Conservation (phyloP, 1,140 invertebrate species). For the Dreissena polymorpha region DNA sequence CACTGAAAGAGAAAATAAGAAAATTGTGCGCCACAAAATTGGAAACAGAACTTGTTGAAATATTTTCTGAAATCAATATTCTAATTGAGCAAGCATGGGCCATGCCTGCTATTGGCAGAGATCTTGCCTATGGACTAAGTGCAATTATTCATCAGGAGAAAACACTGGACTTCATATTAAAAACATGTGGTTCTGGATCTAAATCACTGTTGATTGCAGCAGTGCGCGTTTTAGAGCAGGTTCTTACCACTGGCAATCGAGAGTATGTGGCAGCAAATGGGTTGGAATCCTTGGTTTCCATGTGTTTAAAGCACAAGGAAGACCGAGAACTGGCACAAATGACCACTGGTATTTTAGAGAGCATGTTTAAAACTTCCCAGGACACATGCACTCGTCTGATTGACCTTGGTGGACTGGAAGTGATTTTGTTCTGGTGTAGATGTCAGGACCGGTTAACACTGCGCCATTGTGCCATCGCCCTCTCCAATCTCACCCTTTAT, state of each 20-base stretch:
- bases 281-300: conserved; percentile 89
- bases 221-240: conserved; percentile 89
- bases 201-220: conserved; percentile 73
- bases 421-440: conserved; percentile 96
- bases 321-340: conserved; percentile 91
- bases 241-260: conserved; percentile 93
- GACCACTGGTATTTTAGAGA: conserved; percentile 97
- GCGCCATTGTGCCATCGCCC: conserved; percentile 95
- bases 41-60: conserved; percentile 34
- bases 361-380: conserved; percentile 97
- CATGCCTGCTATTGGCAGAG: conserved; percentile 94
- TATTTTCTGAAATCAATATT: conserved; percentile 46
- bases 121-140: conserved; percentile 85
- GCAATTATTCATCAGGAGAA: conserved; percentile 92
- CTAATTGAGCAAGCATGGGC: conserved; percentile 89
- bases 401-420: conserved; percentile 82
- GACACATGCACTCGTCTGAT: conserved; percentile 88
- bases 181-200: conserved; percentile 68
- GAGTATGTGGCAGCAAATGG: conserved; percentile 96
- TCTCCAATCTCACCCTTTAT: conserved; percentile 97
- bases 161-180: conserved; percentile 89
- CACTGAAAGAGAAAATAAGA: conserved; percentile 37
- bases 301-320: conserved; percentile 88
- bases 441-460: conserved; percentile 92
- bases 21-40: neutral